Conservation (phyloP, 2,888 invertebrate species). For the Phragmatobia fuliginosa region DNA sequence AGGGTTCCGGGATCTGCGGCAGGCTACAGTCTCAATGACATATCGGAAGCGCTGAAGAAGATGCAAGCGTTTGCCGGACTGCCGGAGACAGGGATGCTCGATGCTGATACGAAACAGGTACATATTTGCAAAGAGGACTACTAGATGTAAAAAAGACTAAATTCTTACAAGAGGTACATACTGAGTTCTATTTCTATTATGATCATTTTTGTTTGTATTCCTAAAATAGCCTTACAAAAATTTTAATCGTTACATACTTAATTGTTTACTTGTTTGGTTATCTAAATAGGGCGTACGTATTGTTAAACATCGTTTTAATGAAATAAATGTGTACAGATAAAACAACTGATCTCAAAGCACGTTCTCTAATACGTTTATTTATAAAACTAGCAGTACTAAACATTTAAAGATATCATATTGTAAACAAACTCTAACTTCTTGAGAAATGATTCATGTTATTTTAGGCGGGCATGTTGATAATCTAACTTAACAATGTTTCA, state of each 20-base stretch:
- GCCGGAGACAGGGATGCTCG: constrained; percentile 89
- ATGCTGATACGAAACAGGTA: constrained; percentile 88
- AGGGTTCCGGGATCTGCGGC: constrained; percentile 61
- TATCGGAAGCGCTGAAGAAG: constrained; percentile 88
- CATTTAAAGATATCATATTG: background rate
- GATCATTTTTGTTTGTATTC: background rate
- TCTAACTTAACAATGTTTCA: background rate
- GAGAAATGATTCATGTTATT: background rate
- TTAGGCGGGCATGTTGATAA: background rate
- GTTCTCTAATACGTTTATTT: background rate
- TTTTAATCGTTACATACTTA: background rate
- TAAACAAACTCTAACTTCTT: background rate
- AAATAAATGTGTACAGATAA: background rate
- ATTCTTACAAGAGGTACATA: too few relatives aligned
- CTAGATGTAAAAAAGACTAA: background rate
- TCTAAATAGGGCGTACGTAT: background rate
- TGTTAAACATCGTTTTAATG: background rate
- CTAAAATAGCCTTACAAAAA: too few relatives aligned
- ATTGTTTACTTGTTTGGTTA: background rate
- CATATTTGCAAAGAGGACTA: too few relatives aligned
- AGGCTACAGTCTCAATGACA: constrained; percentile 82
- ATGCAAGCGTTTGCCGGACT: constrained; percentile 91
- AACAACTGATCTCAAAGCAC: background rate
- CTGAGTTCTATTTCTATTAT: too few relatives aligned
- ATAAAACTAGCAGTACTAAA: background rate